Evolutionary conservation across 2,888 invertebrate genomes (phyloP).

Genomic region (Arge pagana): DNA sequence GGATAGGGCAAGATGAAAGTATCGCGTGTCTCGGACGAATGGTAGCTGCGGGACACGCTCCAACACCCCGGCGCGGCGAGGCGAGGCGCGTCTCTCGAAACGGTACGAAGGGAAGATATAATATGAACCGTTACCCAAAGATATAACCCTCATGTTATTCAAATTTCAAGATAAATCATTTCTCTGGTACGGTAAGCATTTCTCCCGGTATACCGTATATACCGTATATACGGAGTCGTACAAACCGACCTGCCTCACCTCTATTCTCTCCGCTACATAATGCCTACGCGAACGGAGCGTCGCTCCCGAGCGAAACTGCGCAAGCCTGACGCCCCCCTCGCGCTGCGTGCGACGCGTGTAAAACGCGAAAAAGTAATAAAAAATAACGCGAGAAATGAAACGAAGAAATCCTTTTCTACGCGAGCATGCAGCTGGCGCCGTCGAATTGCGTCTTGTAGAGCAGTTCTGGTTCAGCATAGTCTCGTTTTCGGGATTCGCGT

Average conservation of each 20-base stretch:
- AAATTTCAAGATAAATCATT: conserved; percentile 50
- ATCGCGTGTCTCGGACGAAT: not conserved
- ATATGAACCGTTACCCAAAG: conserved; percentile 42
- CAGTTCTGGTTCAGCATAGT: too few relatives aligned
- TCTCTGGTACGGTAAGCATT: conserved; percentile 31
- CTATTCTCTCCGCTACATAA: not conserved
- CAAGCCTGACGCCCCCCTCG: not conserved
- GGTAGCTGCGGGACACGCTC: not conserved
- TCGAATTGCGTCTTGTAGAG: too few relatives aligned
- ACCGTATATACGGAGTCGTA: too few relatives aligned
- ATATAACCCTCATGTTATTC: conserved; percentile 48
- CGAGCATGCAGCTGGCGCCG: too few relatives aligned
- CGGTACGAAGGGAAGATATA: conserved; percentile 22
- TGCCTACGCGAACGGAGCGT: not conserved
- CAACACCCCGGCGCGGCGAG: too few relatives aligned
- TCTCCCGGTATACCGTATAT: conserved; percentile 11
- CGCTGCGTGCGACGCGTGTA: too few relatives aligned
- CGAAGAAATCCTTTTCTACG: too few relatives aligned
- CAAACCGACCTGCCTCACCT: not conserved
- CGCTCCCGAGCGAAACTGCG: not conserved
- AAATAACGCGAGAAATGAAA: too few relatives aligned
- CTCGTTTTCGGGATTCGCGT: too few relatives aligned
- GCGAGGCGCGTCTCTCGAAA: too few relatives aligned
- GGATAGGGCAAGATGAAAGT: not conserved
- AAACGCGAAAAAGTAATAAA: too few relatives aligned